Base-by-base conservation (phyloP, 2,113 vertebrate species). In the Grus americana region DNA sequence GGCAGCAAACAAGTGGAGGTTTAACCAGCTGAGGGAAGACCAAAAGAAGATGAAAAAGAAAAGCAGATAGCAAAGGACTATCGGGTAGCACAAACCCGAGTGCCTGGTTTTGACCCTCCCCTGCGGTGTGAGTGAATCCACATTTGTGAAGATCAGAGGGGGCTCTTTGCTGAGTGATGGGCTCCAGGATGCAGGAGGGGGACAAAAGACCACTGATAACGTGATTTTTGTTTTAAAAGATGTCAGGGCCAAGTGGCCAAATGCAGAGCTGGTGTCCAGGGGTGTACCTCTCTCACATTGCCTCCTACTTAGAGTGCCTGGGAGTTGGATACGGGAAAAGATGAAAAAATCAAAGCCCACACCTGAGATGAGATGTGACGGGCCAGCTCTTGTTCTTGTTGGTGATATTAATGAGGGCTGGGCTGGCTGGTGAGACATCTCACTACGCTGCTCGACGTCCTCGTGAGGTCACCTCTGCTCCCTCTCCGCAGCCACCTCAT, bases 381-480 rank as follows among this genome's bases (percentile, higher is more conserved):
- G 50, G 24, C 21, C 42, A 61, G 29, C 55, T 85, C 14, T 6
- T 58, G 15, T 5, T 46, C 47, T 52, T 29, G 21, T 3, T 74
- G 42, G 26, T 63, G 66, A 36, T 11, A 59, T 11, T 63, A 79
- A 79, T 10, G 18, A 70, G 9, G 73, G 18, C 57, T 67, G n/a
- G 21, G 12, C 42, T 71, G 62, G 32, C 68, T 10, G 1, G n/a
- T 30, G 59, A 66, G 50, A 86, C 18, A 40, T 19, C 29, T 13
- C 65, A 9, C 20, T 14, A 0, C 0, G 12, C 30, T 76, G 24
- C 32, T 82, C 1, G 0, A 3, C 0, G 3, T 59, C 24, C 50
- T 54, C 1, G 0, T 3, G 40, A 34, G 54, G 22, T 73, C 46
- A 59, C 38, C 30, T 82, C 70, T 75, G 36, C n/a, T 57, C n/a